Base-by-base conservation (phyloP, 1,140 invertebrate species). In the Drosophila orosa region DNA sequence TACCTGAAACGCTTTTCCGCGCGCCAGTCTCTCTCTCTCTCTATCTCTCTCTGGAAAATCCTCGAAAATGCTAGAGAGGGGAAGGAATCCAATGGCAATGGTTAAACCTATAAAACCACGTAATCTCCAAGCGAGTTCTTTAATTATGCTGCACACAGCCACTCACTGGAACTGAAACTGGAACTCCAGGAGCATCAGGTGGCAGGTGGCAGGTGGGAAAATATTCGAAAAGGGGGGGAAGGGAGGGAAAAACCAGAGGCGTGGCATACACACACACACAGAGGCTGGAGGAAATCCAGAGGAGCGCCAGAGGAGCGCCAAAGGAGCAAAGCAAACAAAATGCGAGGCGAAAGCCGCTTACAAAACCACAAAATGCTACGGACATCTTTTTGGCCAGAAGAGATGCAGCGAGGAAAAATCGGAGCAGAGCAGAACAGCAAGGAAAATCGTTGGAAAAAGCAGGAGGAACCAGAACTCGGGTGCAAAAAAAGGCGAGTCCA, bases 121-220 rank as follows among this genome's bases (percentile, higher is more conserved):
- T 87, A 87, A 87, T 83, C 83, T 87, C 79, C 76, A 83, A 87
- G 83, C 78, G 83, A 87, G 83, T 87, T 87, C 83, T 87, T 87
- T 87, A 87, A 87, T 87, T 87, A 87, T 87, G 84, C 84, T 87
- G 83, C 71, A 87, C 69, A 77, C 79, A 76, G 80, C 69, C 59
- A 61, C 50, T 61, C 24, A 60, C 72, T 48, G 65, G 37, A 54
- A 44, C 39, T 61, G 35, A 37, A 71, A 50, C 55, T 29, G 60
- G 37, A 57, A 25, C 15, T 22, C 5, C 9, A 50, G 9, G 33
- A 61, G 67, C 47, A 59, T 58, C 48, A 47, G 50, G 59, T 74
- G 71, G 76, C 48, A 47, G 50, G 59, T 74, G 71, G 76, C 59
- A 50, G 52, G 44, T 37, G 44, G 29, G 17, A 42, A 31, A 45